Base-by-base conservation (phyloP, 2,113 vertebrate genomes). In the Passer domesticus region DNA sequence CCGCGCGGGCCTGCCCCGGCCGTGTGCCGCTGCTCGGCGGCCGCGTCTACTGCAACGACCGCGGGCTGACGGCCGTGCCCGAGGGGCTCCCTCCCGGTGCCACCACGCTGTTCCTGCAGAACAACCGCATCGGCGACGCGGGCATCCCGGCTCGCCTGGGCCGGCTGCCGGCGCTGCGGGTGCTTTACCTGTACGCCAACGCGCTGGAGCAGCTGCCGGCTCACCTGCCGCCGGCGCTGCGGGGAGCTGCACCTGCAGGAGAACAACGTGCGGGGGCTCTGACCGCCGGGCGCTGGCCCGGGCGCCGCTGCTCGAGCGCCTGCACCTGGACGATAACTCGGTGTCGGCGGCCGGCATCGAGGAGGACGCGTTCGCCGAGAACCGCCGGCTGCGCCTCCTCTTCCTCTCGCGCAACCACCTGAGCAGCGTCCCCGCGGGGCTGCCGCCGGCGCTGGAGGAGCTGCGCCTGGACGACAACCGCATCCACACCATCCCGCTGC, bases 21-120 rank as follows among this genome's bases (percentile, higher is more conserved):
- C 1, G 98, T 98, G 10, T 99, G 99, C 96, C 98, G 99, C 94
- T 99, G 99, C 3, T 98, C 70, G 98, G 98, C 5, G 98, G 99
- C 82, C 99, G 99, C 84, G 99, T 99, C 88, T 99, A 99, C 95
- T 99, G 99, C 97, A 99, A 99, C 17, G 99, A 99, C 97, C 98
- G 99, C 46, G 99, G 98, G 1, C 94, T 99, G n/a, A 99, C 98
- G 37, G 98, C 98, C 52, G 98, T 99, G 33, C 99, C 99, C 1
- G 96, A 98, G 2, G 98, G 99, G 41, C 98, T 99, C 73, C 98
- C 98, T 1, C 96, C 98, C 1, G 97, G 97, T 0, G 99, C 99
- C 20, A 99, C 99, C 17, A 98, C 99, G 31, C 98, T 99, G 7
- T 99, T 99, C 97, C 98, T 99, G 55, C 99, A 99, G 94, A 99